These are phyloP conservation scores for Diabrotica balteata DNA, from an alignment of 2,888 invertebrate species.

Conservation along the genomic window DNA sequence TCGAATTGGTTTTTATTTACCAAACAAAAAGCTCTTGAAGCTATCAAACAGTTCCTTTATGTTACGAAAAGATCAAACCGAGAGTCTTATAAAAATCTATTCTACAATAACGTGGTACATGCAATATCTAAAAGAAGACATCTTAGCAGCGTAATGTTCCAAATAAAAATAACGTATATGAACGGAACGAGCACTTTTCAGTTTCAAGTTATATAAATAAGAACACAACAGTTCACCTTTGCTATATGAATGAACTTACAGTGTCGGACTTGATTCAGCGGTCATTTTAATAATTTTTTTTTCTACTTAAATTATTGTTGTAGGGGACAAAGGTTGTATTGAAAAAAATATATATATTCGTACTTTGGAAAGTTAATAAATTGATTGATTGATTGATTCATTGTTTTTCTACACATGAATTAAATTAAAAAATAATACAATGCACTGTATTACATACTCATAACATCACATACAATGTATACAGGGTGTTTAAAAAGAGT, in stretches of 20 bases:
- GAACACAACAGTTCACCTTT: constrained; percentile 16
- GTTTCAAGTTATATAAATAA: constrained; percentile 13
- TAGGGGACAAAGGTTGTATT: no score
- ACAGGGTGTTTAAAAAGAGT: no score
- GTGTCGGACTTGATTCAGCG: neutral
- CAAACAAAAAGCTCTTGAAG: constrained; percentile 11
- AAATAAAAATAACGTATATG: constrained; percentile 4
- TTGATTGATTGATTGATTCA: no score
- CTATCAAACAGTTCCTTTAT: constrained; percentile 9
- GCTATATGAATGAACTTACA: neutral
- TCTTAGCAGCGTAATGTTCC: constrained; percentile 8
- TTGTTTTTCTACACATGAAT: no score
- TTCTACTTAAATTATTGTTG: no score
- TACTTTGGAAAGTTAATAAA: no score
- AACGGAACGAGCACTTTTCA: constrained; percentile 14
- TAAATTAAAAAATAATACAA: no score
- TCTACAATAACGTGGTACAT: constrained; percentile 12
- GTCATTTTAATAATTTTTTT: no score
- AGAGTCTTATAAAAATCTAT: constrained; percentile 6
- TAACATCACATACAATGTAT: no score
- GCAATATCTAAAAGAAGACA: constrained; percentile 10
- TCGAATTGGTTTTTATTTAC: neutral
- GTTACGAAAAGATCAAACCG: neutral
- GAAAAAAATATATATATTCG: no score
- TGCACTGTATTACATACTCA: no score